Conservation (phyloP, 2,113 vertebrate genomes). For the Hoplias malabaricus region DNA sequence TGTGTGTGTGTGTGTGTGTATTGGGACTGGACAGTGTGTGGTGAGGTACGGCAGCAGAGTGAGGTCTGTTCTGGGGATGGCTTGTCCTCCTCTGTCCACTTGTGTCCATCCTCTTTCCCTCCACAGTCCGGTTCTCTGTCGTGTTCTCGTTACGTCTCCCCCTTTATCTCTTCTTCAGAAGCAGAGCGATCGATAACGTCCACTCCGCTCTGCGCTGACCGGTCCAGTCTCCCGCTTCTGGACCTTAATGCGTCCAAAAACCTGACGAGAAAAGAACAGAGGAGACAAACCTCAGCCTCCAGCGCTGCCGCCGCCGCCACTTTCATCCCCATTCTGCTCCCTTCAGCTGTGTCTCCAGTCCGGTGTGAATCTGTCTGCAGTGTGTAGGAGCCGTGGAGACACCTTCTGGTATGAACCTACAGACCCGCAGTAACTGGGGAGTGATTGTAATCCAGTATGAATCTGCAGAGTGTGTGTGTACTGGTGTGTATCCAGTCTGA, state of each 20-base stretch:
- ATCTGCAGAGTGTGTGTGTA: conserved; percentile 2
- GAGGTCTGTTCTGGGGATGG: neutral
- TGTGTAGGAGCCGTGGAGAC: no score
- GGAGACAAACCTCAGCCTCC: no score
- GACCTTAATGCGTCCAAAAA: neutral
- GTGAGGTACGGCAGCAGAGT: neutral
- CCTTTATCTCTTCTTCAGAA: conserved; percentile 32
- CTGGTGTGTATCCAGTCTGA: no score
- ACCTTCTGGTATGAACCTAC: no score
- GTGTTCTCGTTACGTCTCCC: conserved; percentile 31
- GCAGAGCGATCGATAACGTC: conserved; percentile 35
- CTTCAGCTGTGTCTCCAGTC: no score
- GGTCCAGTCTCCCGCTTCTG: neutral
- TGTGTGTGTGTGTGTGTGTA: no score
- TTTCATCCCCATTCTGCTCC: no score
- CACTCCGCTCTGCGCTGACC: neutral
- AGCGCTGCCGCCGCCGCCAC: no score
- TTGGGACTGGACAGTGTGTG: neutral
- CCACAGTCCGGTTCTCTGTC: conserved; percentile 16
- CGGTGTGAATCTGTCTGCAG: no score
- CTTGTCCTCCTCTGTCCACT: neutral
- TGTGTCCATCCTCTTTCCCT: neutral
- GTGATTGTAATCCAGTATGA: no score
- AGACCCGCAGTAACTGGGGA: neutral
- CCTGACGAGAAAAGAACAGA: neutral